These are phyloP conservation scores for Ladona fulva DNA, from an alignment of 1,140 invertebrate genomes.

Conservation along the genomic window DNA sequence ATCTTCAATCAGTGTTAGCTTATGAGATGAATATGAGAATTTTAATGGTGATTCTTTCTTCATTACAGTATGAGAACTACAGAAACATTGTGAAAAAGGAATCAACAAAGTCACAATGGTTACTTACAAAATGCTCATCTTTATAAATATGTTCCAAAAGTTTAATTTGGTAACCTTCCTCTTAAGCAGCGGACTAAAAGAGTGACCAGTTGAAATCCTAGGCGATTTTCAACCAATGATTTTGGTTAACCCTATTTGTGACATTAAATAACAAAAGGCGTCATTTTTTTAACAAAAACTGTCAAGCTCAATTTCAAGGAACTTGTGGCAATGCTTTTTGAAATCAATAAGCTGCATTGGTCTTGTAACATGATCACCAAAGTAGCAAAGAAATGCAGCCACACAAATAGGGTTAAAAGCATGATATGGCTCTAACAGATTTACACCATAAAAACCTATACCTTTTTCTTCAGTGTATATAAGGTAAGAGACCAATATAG, in stretches of 20 bases:
- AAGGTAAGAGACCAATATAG: too few species aligned
- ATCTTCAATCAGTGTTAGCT: too few species aligned
- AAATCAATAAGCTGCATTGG: neutral
- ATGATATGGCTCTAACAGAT: neutral
- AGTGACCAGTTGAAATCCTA: too few species aligned
- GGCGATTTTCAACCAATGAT: neutral
- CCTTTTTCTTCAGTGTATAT: neutral
- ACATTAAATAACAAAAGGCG: neutral
- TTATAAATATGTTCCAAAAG: too few species aligned
- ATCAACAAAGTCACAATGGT: too few species aligned
- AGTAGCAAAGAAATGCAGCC: neutral
- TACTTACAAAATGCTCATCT: too few species aligned
- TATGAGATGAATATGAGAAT: too few species aligned
- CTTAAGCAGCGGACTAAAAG: too few species aligned
- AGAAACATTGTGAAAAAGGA: too few species aligned
- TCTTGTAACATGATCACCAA: neutral
- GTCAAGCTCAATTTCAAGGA: neutral
- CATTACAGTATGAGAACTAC: too few species aligned
- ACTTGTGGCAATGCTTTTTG: neutral
- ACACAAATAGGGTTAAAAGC: conserved; percentile 6
- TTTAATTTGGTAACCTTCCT: too few species aligned
- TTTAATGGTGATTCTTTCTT: too few species aligned
- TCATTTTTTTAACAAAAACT: neutral
- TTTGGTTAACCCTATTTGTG: neutral
- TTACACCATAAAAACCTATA: neutral